These are phyloP conservation scores for Achatina immaculata DNA, from an alignment of 1,140 invertebrate species.

Conservation along the genomic window DNA sequence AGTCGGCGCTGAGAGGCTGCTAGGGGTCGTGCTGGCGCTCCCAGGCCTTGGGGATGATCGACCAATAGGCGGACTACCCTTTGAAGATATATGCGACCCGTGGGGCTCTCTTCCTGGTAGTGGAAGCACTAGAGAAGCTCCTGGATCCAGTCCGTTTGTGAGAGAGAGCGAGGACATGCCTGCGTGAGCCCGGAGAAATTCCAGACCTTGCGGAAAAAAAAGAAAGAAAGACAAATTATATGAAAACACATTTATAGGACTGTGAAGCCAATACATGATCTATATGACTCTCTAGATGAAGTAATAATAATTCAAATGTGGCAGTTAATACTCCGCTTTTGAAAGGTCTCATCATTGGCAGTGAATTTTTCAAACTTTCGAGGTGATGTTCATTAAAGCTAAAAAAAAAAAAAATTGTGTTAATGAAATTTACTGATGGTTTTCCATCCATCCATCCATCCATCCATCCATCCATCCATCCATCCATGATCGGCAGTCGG, in stretches of 20 bases:
- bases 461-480: too few species aligned
- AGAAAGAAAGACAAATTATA: background rate
- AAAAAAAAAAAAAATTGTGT: too few species aligned
- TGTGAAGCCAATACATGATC: too few species aligned
- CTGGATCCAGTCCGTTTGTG: slow-evolving; percentile 40
- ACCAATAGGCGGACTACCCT: slow-evolving; percentile 23
- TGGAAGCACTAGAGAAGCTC: slow-evolving; percentile 8
- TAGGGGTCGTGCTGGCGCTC: slow-evolving; percentile 41
- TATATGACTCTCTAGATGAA: too few species aligned
- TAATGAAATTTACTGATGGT: too few species aligned
- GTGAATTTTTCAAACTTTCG: too few species aligned
- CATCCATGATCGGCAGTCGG: too few species aligned
- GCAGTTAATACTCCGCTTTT: too few species aligned
- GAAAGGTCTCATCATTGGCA: too few species aligned
- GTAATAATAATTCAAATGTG: too few species aligned
- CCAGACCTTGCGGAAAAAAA: slow-evolving; percentile 18
- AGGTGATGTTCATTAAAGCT: too few species aligned
- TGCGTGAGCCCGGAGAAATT: slow-evolving; percentile 33
- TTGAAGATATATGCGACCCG: slow-evolving; percentile 22
- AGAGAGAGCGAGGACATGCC: slow-evolving; percentile 23
- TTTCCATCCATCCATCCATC: too few species aligned
- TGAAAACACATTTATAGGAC: background rate
- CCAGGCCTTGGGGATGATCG: slow-evolving; percentile 30
- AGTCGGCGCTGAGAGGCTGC: slow-evolving; percentile 22
- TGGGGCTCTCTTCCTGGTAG: slow-evolving; percentile 7